Evolutionary conservation across 2,113 vertebrate species (phyloP).

Genomic region (Eublepharis macularius): DNA sequence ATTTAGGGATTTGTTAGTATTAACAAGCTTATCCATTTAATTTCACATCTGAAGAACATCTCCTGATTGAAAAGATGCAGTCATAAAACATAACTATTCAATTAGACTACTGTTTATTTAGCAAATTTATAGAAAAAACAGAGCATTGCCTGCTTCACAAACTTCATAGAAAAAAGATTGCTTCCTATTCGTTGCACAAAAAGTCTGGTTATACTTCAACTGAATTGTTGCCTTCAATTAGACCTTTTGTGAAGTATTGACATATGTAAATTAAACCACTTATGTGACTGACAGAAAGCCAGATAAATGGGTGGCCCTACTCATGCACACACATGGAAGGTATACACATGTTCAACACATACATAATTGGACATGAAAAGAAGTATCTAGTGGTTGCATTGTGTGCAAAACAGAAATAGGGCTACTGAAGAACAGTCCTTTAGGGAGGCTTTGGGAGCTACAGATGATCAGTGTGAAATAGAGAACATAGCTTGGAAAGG

Average conservation of each 20-base stretch:
- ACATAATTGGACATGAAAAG: background rate
- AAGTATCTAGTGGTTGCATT: background rate
- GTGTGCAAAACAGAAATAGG: fast-evolving
- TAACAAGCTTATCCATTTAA: background rate
- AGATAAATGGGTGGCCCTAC: background rate
- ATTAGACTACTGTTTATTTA: background rate
- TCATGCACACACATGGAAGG: background rate
- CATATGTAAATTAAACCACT: background rate
- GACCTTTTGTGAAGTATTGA: background rate
- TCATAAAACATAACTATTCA: background rate
- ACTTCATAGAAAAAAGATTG: background rate
- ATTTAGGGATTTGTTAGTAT: background rate
- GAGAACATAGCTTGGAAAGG: constrained; percentile 24
- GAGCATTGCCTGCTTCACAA: background rate
- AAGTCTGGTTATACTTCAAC: no score
- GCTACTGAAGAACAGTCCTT: background rate
- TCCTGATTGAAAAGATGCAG: background rate
- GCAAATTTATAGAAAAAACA: background rate
- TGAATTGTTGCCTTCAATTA: no score
- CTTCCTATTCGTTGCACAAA: background rate
- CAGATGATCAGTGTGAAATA: background rate
- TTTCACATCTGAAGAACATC: background rate
- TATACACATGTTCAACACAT: background rate
- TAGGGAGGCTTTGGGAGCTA: background rate
- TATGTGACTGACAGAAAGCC: no score